phyloP scores from a whole-genome alignment of 2,113 vertebrate genomes.

The Nymphicus hollandicus region DNA sequence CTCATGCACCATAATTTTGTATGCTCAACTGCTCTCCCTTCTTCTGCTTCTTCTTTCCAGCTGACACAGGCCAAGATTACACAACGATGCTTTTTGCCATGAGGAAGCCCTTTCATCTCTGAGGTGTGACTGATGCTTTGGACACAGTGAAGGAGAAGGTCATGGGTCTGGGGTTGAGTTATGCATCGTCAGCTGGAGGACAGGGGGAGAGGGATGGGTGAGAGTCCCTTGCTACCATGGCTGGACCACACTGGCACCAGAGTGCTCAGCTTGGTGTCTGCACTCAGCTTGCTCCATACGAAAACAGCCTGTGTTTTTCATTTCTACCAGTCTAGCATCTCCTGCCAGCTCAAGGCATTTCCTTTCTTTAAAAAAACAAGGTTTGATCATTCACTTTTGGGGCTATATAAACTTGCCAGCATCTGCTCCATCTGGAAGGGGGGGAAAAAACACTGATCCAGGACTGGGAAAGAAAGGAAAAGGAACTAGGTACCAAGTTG shows the following conservation, averaged over 20 bases:
- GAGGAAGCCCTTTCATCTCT: neutral
- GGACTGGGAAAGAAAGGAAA: neutral
- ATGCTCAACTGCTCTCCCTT: neutral
- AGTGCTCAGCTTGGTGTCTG: neutral
- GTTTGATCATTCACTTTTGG: neutral
- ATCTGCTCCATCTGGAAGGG: neutral
- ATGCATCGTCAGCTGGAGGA: neutral
- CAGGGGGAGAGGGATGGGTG: neutral
- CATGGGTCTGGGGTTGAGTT: fast-evolving
- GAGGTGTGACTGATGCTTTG: neutral
- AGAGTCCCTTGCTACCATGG: fast-evolving
- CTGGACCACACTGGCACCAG: neutral
- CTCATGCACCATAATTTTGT: neutral
- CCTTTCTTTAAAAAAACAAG: neutral
- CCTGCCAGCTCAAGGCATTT: slow-evolving; percentile 35
- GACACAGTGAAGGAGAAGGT: neutral
- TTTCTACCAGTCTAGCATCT: neutral
- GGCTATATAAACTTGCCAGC: neutral
- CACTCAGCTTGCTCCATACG: neutral
- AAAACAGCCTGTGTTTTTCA: slow-evolving; percentile 44
- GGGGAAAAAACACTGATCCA: neutral
- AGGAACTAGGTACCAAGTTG: neutral
- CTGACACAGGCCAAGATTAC: neutral
- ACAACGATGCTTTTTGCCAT: neutral
- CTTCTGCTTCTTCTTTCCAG: neutral